Evolutionary conservation across 2,888 invertebrate genomes (phyloP).

Genomic region (Volucella inanis): DNA sequence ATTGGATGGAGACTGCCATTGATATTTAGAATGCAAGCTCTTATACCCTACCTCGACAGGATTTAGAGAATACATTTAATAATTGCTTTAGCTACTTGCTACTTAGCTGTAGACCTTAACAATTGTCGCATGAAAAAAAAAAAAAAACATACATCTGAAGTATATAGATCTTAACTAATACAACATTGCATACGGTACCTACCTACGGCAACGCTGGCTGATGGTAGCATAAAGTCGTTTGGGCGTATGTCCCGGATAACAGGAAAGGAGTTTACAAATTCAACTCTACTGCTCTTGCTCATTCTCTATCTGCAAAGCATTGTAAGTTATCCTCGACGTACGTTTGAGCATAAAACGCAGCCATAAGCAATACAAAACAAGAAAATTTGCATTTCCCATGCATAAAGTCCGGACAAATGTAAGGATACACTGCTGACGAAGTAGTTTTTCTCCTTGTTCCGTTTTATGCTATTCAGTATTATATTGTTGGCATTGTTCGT

Average conservation of each 20-base stretch:
- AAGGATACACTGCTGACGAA: slow-evolving; percentile 73
- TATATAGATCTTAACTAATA: too few species aligned
- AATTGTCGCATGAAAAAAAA: too few species aligned
- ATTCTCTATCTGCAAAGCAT: not conserved
- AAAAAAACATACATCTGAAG: too few species aligned
- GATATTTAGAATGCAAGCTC: too few species aligned
- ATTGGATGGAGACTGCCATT: too few species aligned
- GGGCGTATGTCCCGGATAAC: slow-evolving; percentile 57
- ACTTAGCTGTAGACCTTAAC: too few species aligned
- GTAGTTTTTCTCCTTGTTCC: slow-evolving; percentile 62
- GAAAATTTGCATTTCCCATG: slow-evolving; percentile 73
- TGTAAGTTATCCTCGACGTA: slow-evolving; percentile 18
- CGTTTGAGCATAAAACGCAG: slow-evolving; percentile 70
- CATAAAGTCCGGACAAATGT: slow-evolving; percentile 60
- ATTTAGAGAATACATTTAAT: too few species aligned
- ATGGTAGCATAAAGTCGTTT: slow-evolving; percentile 21
- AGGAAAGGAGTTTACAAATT: slow-evolving; percentile 30
- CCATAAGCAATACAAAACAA: slow-evolving; percentile 74
- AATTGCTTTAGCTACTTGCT: too few species aligned
- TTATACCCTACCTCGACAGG: too few species aligned
- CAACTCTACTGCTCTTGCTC: slow-evolving; percentile 1
- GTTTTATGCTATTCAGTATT: slow-evolving; percentile 21
- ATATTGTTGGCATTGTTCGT: slow-evolving; percentile 31
- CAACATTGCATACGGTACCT: too few species aligned
- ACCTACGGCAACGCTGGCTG: too few species aligned